A percentile compares a stretch with the other conserved stretches of the same genome.
Evolutionary conservation across 1,140 invertebrate species (phyloP).

Genomic region (Vanessa tameamea): DNA sequence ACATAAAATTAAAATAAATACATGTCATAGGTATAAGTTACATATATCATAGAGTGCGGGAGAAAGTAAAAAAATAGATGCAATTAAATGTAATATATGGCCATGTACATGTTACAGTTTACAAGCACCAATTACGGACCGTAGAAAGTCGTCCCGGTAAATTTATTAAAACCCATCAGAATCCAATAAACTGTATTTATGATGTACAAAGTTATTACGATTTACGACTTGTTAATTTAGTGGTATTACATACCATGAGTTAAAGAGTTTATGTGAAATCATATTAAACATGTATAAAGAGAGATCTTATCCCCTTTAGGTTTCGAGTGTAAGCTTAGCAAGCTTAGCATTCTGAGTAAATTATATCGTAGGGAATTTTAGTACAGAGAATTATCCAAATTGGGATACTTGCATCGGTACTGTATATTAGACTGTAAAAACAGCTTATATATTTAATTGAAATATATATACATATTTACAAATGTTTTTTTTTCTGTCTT

Average conservation of each 20-base stretch:
- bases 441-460: no score
- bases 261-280: neutral
- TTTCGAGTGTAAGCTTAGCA: neutral
- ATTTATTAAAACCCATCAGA: conserved; percentile 57
- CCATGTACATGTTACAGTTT: conserved; percentile 27
- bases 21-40: conserved; percentile 7
- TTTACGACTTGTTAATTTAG: conserved; percentile 31
- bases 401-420: no score
- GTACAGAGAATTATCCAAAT: no score
- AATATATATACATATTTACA: no score
- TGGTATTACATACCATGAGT: neutral
- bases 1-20: neutral
- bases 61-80: conserved; percentile 35
- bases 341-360: neutral
- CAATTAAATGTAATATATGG: conserved; percentile 38
- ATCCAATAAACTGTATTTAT: conserved; percentile 39
- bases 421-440: no score
- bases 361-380: no score
- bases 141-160: conserved; percentile 51
- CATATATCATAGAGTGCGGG: conserved; percentile 19
- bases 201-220: conserved; percentile 23
- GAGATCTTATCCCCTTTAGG: neutral
- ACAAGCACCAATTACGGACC: conserved; percentile 36
- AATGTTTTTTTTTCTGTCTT: no score
- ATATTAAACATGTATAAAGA: neutral